Base-by-base conservation (phyloP, 2,113 vertebrate species). In the Aldabrachelys gigantea region DNA sequence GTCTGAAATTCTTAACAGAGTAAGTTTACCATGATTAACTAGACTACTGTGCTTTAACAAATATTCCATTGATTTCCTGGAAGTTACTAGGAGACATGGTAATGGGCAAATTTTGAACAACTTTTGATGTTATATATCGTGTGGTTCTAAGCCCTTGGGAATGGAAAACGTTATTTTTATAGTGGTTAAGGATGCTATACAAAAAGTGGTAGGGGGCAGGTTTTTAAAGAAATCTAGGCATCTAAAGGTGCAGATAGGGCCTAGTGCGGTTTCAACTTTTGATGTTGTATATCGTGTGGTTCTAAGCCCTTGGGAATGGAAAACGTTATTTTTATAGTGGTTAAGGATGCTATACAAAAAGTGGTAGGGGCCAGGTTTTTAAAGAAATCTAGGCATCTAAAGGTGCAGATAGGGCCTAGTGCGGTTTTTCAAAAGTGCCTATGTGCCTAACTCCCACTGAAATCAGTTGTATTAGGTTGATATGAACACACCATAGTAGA, bases 61-160 rank as follows among this genome's bases (percentile, higher is more conserved):
- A 84, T 90, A 82, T 94, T 91, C 38, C 78, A 95, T 90, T 90
- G 96, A 96, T 97, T 97, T 96, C 72, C 80, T 87, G 50, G 54
- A 50, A 84, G 52, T 81, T 90, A 84, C 82, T 47, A 14, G 80
- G 38, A 91, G 41, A 41, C 41, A 38, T 69, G 49, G 35, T 22
- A 92, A 90, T 21, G 80, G 81, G 53, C 84, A 92, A 88, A 62
- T 96, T 96, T 91, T 94, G 75, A 92, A 85, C 16, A 27, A 75
- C 84, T 88, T 94, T 91, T 31, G 25, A 41, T 87, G 47, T 16
- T 59, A 12, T 29, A 59, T 10, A 10, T 22, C 17, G 76, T 50
- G 19, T 38, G 62, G 6, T 85, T 89, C 52, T 52, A 89, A 31
- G 24, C 21, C 54, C 31, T 69, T 38, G 53, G 47, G 52, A 82